Conservation (phyloP, 2,113 vertebrate genomes). For the Ahaetulla prasina region DNA sequence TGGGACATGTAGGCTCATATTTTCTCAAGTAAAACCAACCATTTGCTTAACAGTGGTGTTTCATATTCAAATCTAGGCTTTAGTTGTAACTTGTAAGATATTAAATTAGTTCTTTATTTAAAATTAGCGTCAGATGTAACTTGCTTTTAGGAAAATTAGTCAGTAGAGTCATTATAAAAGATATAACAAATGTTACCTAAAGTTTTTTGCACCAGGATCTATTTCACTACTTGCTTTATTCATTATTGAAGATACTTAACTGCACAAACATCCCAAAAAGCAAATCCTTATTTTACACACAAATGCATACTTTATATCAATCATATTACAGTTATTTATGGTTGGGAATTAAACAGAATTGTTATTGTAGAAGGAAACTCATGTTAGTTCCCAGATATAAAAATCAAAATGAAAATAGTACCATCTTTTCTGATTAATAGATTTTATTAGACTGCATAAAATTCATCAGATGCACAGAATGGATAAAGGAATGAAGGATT, state of each 20-base stretch:
- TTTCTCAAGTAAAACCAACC: neutral
- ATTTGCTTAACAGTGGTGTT: neutral
- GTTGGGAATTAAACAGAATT: neutral
- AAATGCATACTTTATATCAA: neutral
- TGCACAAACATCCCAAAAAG: neutral
- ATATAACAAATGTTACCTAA: neutral
- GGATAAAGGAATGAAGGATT: neutral
- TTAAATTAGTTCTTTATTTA: neutral
- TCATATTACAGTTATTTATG: neutral
- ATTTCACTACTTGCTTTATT: neutral
- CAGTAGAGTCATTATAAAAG: neutral
- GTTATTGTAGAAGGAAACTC: neutral
- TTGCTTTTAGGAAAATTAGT: neutral
- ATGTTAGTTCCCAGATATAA: neutral
- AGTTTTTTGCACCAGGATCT: neutral
- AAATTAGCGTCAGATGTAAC: neutral
- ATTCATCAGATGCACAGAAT: neutral
- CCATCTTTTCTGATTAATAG: neutral
- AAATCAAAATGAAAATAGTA: neutral
- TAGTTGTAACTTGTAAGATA: slow-evolving; percentile 40
- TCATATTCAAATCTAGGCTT: slow-evolving; percentile 10
- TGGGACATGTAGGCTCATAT: slow-evolving; percentile 7
- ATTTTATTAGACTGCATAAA: neutral
- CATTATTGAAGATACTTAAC: no score
- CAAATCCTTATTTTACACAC: neutral